These are phyloP conservation scores for Hemicrepidius hirtus DNA, from an alignment of 2,888 invertebrate genomes.

Conservation along the genomic window DNA sequence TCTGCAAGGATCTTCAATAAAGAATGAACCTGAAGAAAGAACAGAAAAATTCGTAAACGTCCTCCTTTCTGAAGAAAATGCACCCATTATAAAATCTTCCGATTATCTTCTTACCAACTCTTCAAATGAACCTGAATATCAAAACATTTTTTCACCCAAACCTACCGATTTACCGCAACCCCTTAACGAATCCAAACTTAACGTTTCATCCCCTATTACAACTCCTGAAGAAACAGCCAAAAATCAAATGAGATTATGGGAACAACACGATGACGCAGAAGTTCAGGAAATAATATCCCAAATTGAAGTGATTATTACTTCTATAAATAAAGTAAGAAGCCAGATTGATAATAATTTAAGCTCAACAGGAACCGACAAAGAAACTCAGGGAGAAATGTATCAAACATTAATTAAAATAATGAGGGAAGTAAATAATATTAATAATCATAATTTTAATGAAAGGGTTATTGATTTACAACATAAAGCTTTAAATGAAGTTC, in stretches of 20 bases:
- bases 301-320: slow-evolving; percentile 10
- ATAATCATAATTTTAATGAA: slow-evolving; percentile 38
- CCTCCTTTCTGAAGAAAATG: too few relatives aligned
- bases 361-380: neutral
- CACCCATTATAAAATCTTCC: too few relatives aligned
- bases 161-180: neutral
- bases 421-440: slow-evolving; percentile 40
- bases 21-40: too few relatives aligned
- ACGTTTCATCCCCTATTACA: neutral
- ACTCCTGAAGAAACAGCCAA: slow-evolving; percentile 10
- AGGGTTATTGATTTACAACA: slow-evolving; percentile 35
- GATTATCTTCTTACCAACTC: too few relatives aligned
- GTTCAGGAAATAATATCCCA: slow-evolving; percentile 13
- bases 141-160: neutral
- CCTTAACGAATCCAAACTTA: too few relatives aligned
- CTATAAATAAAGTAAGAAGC: slow-evolving; percentile 2
- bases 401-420: slow-evolving; percentile 40
- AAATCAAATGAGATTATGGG: slow-evolving; percentile 18
- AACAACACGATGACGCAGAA: neutral
- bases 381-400: slow-evolving; percentile 23
- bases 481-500: slow-evolving; percentile 27
- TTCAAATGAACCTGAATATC: too few relatives aligned
- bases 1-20: too few relatives aligned
- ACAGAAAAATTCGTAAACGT: too few relatives aligned
- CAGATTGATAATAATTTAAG: slow-evolving; percentile 18